A percentile compares a stretch with the other conserved stretches of the same genome.
Evolutionary conservation across 2,797 vertebrate genomes (phyloP).

Genomic region (Podarcis siculus): DNA sequence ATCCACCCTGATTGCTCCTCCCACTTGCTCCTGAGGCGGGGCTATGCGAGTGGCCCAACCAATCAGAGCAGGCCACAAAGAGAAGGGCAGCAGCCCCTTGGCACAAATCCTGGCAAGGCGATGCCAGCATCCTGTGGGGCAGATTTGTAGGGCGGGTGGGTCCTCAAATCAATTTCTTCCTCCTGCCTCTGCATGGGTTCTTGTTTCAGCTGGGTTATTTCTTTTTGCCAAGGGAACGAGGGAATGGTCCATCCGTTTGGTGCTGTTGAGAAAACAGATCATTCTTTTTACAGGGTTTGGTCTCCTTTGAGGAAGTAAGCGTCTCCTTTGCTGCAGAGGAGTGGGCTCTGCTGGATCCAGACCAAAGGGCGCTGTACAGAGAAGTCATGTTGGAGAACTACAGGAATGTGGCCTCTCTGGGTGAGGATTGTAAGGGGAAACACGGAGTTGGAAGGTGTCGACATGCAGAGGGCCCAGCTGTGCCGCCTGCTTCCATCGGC

Average conservation of each 20-base stretch:
- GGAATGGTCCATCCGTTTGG: rapidly evolving
- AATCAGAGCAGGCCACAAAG: background rate
- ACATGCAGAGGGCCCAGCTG: no score
- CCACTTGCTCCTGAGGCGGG: background rate
- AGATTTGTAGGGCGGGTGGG: background rate
- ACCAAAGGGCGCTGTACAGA: no score
- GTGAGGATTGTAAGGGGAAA: no score
- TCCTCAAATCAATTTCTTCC: background rate
- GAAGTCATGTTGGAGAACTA: no score
- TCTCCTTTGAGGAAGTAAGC: background rate
- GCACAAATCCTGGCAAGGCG: background rate
- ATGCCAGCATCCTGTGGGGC: background rate
- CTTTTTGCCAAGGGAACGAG: background rate
- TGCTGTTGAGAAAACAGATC: background rate
- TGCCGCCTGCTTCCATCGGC: no score
- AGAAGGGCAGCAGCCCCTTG: background rate
- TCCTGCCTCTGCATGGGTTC: background rate
- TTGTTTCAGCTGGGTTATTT: background rate
- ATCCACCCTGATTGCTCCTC: background rate
- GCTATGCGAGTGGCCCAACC: background rate
- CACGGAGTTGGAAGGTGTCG: no score
- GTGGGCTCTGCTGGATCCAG: background rate
- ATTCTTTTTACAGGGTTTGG: background rate
- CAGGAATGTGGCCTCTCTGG: no score
- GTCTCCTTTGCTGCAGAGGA: background rate